These are phyloP conservation scores for Mamestra brassicae DNA, from an alignment of 2,888 invertebrate species.

Conservation along the genomic window DNA sequence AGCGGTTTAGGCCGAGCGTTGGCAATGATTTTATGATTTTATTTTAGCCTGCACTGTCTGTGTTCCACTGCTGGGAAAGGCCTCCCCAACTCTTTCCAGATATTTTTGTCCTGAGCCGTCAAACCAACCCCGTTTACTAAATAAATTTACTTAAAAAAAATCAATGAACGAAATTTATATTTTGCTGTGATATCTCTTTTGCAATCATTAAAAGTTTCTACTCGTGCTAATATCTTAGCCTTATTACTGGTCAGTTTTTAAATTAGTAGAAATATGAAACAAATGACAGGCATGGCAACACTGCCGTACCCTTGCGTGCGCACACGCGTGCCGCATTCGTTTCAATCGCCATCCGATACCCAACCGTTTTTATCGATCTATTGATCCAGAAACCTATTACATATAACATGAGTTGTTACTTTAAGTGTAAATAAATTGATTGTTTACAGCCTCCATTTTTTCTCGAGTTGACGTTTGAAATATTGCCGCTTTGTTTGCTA, in stretches of 20 bases:
- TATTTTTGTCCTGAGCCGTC: too few species aligned
- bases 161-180: too few species aligned
- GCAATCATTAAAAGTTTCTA: background rate
- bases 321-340: slow-evolving; percentile 59
- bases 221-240: background rate
- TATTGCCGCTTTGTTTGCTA: slow-evolving; percentile 15
- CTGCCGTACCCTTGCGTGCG: slow-evolving; percentile 55
- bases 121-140: too few species aligned
- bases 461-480: slow-evolving; percentile 30
- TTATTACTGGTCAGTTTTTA: background rate
- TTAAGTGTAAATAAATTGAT: slow-evolving; percentile 39
- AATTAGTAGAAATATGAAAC: background rate
- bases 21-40: too few species aligned
- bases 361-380: slow-evolving; percentile 59
- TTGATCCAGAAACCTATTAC: slow-evolving; percentile 50
- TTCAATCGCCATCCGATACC: slow-evolving; percentile 48
- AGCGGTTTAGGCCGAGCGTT: too few species aligned
- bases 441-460: slow-evolving; percentile 26
- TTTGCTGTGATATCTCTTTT: too few species aligned
- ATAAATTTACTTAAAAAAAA: too few species aligned
- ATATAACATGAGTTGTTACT: slow-evolving; percentile 48
- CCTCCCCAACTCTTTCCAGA: too few species aligned
- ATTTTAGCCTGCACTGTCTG: too few species aligned
- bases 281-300: slow-evolving; percentile 9
- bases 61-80: too few species aligned